A percentile compares a stretch with the other conserved stretches of the same genome.
Conservation (phyloP, 2,113 vertebrate species). For the Rousettus leschenaultii region DNA sequence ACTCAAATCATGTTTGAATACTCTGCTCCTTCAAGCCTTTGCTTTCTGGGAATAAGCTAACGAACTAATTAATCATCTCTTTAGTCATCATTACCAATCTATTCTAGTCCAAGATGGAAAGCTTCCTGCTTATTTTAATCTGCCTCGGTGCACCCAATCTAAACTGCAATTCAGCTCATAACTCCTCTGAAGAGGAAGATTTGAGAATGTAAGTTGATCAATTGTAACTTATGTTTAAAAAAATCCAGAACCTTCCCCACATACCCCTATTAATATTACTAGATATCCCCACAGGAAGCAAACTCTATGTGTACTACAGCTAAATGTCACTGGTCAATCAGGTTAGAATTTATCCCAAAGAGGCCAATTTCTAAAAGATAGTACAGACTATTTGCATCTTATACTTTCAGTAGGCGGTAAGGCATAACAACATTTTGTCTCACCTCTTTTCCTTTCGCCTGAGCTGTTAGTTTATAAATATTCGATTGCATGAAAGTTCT, state of each 20-base stretch:
- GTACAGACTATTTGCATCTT: not conserved
- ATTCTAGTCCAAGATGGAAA: not conserved
- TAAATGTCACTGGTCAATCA: not conserved
- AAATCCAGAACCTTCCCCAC: not conserved
- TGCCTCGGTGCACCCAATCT: not conserved
- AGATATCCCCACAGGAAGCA: not conserved
- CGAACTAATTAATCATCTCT: not conserved
- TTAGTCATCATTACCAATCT: not conserved
- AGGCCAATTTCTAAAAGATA: not conserved
- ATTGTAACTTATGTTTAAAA: not conserved
- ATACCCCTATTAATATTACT: not conserved
- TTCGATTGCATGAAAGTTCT: not conserved
- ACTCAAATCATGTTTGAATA: no score
- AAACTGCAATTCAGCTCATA: not conserved
- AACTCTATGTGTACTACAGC: not conserved
- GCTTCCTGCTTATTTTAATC: not conserved
- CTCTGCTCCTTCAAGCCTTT: no score
- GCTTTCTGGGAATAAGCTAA: not conserved
- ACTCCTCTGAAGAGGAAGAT: not conserved
- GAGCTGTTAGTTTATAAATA: not conserved
- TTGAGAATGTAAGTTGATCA: not conserved
- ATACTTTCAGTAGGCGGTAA: not conserved
- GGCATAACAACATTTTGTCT: rapidly evolving
- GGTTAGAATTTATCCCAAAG: not conserved
- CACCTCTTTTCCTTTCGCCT: not conserved